Conservation (phyloP, 2,888 invertebrate species). For the Arctia plantaginis region DNA sequence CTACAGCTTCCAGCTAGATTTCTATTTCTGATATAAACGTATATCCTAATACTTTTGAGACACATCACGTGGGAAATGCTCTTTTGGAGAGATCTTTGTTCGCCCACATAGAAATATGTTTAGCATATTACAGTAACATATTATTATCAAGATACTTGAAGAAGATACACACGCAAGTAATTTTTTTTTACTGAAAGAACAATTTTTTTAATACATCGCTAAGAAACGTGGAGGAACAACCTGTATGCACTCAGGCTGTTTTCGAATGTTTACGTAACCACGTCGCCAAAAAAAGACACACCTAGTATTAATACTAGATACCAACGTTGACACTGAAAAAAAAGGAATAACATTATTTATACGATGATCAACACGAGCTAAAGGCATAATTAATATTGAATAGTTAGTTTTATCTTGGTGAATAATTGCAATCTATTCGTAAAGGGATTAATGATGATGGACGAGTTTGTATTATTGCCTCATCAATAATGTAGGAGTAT, state of each 20-base stretch:
- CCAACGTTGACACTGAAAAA: background rate
- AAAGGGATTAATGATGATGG: constrained; percentile 12
- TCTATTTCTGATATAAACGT: background rate
- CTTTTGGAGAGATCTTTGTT: background rate
- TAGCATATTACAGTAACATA: background rate
- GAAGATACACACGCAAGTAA: too few species aligned
- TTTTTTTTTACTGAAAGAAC: too few species aligned
- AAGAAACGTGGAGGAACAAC: too few species aligned
- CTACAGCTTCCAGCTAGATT: background rate
- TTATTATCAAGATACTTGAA: background rate
- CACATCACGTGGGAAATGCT: background rate
- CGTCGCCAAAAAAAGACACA: background rate
- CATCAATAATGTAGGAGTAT: constrained; percentile 7
- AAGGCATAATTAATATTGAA: background rate
- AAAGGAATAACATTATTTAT: background rate
- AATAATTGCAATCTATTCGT: constrained; percentile 4
- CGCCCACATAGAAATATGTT: background rate
- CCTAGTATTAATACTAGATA: background rate
- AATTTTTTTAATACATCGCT: too few species aligned
- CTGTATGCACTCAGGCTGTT: too few species aligned
- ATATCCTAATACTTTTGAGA: background rate
- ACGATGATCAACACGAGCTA: background rate
- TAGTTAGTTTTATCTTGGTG: background rate
- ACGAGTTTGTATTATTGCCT: constrained; percentile 8
- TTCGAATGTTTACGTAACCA: background rate